These are phyloP conservation scores for Lerista edwardsae DNA, from an alignment of 2,797 vertebrate species.

Conservation along the genomic window DNA sequence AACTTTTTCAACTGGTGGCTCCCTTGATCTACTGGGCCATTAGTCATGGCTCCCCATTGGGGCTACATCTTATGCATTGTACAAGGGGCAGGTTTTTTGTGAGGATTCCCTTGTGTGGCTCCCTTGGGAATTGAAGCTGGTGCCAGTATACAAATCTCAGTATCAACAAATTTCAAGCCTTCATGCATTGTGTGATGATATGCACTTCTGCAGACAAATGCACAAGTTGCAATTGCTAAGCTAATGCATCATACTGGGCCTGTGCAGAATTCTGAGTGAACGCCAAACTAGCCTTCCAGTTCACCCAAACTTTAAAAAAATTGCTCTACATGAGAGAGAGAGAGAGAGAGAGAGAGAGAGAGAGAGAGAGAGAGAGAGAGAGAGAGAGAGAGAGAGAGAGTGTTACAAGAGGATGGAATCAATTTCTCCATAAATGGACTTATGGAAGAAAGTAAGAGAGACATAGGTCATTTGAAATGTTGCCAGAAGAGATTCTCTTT, in stretches of 20 bases:
- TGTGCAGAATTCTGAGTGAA: conserved; percentile 7
- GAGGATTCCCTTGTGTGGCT: no score
- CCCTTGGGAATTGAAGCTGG: no score
- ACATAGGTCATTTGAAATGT: conserved; percentile 62
- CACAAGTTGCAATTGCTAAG: not conserved
- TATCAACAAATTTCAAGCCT: not conserved
- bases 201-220: not conserved
- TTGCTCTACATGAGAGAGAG: not conserved
- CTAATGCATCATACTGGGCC: not conserved
- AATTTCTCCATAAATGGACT: conserved; percentile 59
- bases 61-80: no score
- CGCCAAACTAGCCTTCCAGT: not conserved
- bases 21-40: no score
- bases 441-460: conserved; percentile 53
- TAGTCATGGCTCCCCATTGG: no score
- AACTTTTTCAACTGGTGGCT: no score
- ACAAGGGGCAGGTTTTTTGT: no score
- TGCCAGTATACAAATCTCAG: not conserved
- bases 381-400: no score
- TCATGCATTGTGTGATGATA: not conserved
- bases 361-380: no score
- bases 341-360: no score
- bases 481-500: conserved; percentile 50
- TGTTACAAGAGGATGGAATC: conserved; percentile 45
- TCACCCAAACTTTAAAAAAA: not conserved